Evolutionary conservation across 1,140 invertebrate genomes (phyloP), one percentile per base, ranked within the genome.

Genomic region (Nephila pilipes): DNA sequence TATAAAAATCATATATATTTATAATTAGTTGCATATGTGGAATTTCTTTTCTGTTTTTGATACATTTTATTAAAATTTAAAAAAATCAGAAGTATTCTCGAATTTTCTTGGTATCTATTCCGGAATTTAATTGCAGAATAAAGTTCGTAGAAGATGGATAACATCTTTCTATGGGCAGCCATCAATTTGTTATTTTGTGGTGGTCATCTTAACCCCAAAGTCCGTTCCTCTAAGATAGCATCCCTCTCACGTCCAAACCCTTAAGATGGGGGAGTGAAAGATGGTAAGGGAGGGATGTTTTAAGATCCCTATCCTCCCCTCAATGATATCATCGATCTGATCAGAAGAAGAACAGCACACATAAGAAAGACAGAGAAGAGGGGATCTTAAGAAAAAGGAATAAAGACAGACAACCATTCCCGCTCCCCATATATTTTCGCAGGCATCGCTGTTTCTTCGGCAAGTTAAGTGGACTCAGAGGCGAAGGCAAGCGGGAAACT

Each of bases 271-370:
- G 25, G 65, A 29, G 65, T 14, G 29, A 79, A 18, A 18, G 75
- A 20, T 29, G 57, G 25, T 20, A 60, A 3, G 57, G 32, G 55
- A 58, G 29, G 85, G 57, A 60, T 5, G 18, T 36, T 22, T n/a
- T 38, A 60, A 87, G 55, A 32, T 87, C 69, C 69, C 69, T 32
- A 29, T 32, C 65, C 65, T 75, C 20, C 22, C 38, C 83, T 32
- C 55, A 57, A 60, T 60, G 83, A 57, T 54, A 29, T 32, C 85
- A 87, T 87, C 85, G 85, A 87, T 87, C 85, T 87, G 85, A 87
- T 87, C 58, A 46, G 22, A 63, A 87, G 85, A 58, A 65, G 85
- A 58, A 69, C 22, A 60, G 65, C 54, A 36, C 55, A 75, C 14
- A 87, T 32, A 46, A 54, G 60, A 29, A n/a, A 69, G 60, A 69